phyloP scores from a whole-genome alignment of 1,140 invertebrate species.

The Yoshiicerus persimilis region DNA sequence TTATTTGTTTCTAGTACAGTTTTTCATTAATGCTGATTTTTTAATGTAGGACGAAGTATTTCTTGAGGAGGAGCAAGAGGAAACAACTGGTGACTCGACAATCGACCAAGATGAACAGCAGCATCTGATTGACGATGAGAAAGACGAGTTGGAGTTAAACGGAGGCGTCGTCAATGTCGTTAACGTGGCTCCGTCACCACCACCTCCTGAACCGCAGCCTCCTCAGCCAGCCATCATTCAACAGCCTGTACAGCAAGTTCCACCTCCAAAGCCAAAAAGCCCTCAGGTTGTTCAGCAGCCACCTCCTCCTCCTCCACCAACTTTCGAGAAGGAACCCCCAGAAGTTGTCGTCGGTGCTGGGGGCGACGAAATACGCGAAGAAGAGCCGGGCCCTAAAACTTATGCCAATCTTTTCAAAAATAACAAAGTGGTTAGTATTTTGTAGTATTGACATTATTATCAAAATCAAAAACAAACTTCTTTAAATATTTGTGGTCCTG shows the following conservation, averaged over 20 bases:
- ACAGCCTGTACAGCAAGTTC: background rate
- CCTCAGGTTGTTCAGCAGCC: conserved; percentile 8
- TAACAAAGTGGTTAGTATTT: conserved; percentile 25
- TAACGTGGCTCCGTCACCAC: conserved; percentile 21
- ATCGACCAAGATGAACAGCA: conserved; percentile 47
- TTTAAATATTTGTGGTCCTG: background rate
- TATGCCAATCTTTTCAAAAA: conserved; percentile 49
- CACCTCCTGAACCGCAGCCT: conserved; percentile 1
- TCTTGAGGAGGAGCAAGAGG: conserved; percentile 63
- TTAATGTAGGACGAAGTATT: conserved; percentile 68
- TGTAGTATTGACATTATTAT: too few species aligned
- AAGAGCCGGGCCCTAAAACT: conserved; percentile 35
- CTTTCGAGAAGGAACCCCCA: background rate
- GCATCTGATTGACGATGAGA: background rate
- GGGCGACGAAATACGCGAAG: background rate
- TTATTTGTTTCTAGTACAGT: background rate
- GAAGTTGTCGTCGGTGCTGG: background rate
- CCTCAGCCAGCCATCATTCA: conserved; percentile 2
- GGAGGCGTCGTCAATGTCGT: conserved; percentile 48
- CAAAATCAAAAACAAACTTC: too few species aligned
- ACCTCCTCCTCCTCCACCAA: background rate
- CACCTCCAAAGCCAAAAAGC: conserved; percentile 5
- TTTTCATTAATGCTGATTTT: background rate
- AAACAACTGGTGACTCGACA: conserved; percentile 45
- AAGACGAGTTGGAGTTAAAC: conserved; percentile 46